Evolutionary conservation across 2,797 vertebrate species (phyloP), one percentile per base, ranked within the genome.

Genomic region (Onychomys arenicola): DNA sequence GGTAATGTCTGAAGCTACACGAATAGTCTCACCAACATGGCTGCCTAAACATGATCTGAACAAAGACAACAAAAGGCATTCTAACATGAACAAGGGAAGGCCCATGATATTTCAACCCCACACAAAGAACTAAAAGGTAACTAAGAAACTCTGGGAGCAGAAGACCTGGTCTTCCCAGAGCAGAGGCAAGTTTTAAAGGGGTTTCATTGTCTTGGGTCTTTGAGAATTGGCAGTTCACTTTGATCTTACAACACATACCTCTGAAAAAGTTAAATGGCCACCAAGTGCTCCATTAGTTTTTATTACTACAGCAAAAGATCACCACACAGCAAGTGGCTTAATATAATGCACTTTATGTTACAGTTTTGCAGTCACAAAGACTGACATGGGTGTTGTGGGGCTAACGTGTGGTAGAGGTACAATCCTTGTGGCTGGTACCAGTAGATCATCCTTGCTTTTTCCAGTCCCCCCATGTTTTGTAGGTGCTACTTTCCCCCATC

Each of bases 141-240:
- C 82, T 49, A 49, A 49, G 29, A 11, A 67, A 49, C 19, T 23
- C 14, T 11, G 19, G 49, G 29, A 49, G 19, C 29, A 85, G 29
- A 40, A 46, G 43, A 65, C n/a, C 8, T 6, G 34, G 40, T 67
- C 19, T 85, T 67, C 19, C 32, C 4, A 4, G 40, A 52, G 67
- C 67, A 25, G 12, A 27, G 27, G 57, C 8, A 75, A 17, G 0
- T 49, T 88, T 65, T 43, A 78, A 94, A 78, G 34, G 2, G 29
- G 76, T 73, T 95, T 85, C 34, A 75, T 55, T 78, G 65, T 73
- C 21, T 81, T 21, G 61, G 8, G 71, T 76, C 81, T 96, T 88
- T 77, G 71, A n/a, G 67, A 93, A 73, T 46, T 94, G 77, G 5
- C 32, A 37, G n/a, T 40, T 76, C 84, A 80, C 91, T 57, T 0